Evolutionary conservation across 2,888 invertebrate species (phyloP).

Genomic region (Caenorhabditis parvicauda): DNA sequence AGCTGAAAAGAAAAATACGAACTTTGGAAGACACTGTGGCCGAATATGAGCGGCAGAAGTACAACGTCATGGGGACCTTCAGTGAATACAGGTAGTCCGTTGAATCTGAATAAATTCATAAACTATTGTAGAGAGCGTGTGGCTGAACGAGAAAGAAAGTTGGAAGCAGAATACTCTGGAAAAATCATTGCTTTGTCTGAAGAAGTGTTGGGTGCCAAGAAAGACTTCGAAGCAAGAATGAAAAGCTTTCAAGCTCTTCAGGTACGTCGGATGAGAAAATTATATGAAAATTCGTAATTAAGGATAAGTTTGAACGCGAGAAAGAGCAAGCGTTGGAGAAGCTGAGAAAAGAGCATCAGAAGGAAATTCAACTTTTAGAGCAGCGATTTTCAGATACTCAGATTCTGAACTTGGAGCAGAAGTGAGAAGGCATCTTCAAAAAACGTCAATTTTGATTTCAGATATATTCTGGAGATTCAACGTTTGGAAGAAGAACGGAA

Average conservation of each 20-base stretch:
- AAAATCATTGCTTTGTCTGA: constrained; percentile 65
- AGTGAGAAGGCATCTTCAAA: constrained; percentile 34
- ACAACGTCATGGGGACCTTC: constrained; percentile 63
- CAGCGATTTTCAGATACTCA: constrained; percentile 59
- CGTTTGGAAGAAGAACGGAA: constrained; percentile 62
- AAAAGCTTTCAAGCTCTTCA: constrained; percentile 65
- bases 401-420: constrained; percentile 62
- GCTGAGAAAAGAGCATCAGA: constrained; percentile 61
- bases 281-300: constrained; percentile 2
- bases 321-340: constrained; percentile 62
- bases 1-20: constrained; percentile 60
- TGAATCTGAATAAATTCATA: neutral
- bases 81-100: constrained; percentile 52
- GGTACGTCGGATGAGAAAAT: constrained; percentile 24
- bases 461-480: constrained; percentile 62
- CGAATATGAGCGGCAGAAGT: constrained; percentile 62
- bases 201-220: constrained; percentile 64
- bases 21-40: constrained; percentile 62
- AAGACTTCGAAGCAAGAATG: constrained; percentile 66
- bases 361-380: constrained; percentile 61
- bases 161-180: constrained; percentile 62
- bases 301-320: constrained; percentile 62
- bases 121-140: constrained; percentile 49
- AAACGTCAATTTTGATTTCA: constrained; percentile 16
- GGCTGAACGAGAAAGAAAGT: constrained; percentile 60